Conservation (phyloP, 2,113 vertebrate species). For the Ardeotis arabs region DNA sequence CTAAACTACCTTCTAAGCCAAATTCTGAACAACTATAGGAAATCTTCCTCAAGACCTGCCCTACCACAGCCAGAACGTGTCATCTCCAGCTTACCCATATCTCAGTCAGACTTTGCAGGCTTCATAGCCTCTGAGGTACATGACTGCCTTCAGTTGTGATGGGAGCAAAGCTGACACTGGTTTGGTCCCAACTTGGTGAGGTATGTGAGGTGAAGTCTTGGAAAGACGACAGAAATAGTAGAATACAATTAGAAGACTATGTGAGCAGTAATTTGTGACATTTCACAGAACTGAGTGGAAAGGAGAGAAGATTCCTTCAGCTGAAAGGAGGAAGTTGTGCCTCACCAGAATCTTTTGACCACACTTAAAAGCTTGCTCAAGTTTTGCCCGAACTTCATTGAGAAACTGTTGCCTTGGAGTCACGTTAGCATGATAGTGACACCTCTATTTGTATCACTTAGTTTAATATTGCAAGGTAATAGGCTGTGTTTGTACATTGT, state of each 20-base stretch:
- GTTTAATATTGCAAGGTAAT: neutral
- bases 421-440: neutral
- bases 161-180: neutral
- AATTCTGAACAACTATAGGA: neutral
- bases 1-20: neutral
- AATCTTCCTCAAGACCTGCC: neutral
- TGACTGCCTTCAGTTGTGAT: neutral
- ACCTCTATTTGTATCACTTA: neutral
- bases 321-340: neutral
- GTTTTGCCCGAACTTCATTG: neutral
- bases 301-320: neutral
- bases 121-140: neutral
- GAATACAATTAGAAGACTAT: neutral
- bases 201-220: neutral
- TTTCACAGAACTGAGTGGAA: neutral
- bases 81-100: neutral
- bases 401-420: neutral
- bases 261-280: accelerated
- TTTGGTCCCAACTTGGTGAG: neutral
- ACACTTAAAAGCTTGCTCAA: neutral
- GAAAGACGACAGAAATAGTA: neutral
- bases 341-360: neutral
- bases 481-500: neutral
- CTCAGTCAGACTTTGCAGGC: neutral
- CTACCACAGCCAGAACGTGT: neutral